Base-by-base conservation (phyloP, 2,797 vertebrate genomes). In the Pangasius sanitwongsei region DNA sequence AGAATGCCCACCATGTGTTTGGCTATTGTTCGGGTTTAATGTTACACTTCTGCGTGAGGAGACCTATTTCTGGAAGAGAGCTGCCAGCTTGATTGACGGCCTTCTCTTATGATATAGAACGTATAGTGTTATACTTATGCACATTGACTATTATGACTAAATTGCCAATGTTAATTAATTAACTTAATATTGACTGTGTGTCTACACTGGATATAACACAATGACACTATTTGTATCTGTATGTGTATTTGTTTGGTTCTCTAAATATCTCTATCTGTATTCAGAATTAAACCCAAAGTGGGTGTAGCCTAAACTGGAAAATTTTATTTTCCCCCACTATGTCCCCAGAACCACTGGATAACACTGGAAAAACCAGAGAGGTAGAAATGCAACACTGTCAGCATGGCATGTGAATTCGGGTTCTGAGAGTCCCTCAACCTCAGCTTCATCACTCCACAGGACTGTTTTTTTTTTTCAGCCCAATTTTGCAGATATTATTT, bases 21-120 rank as follows among this genome's bases (percentile, higher is more conserved):
- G 93, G 94, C 94, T 95, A 96, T 95, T 96, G 95, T 96, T 96
- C 90, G 93, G 95, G 96, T 96, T 93, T 97, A 92, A 89, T 88
- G 94, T 96, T 96, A 94, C 96, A 80, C 91, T 93, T 93, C 87
- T 95, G 93, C 94, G 91, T 87, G 92, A 96, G 91, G 93, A 89
- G 85, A 90, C 92, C 93, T 93, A 92, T 94, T 96, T 93, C 94
- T 94, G 92, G 93, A 93, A 89, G 89, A 95, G 89, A 90, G 89
- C 83, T 87, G 91, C 87, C 90, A 89, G 92, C 83, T 55, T 84
- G 80, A 72, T 37, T 86, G 84, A 65, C 78, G 67, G 16, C 69
- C 53, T 81, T 57, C 34, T 80, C 7, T 61, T 65, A 44, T 37
- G 67, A 28, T 85, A 31, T 61, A 83, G 55, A 81, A 89, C 67